Percentiles rank a stretch among this genome's conserved stretches.
These are phyloP conservation scores for Decapterus maruadsi DNA, from an alignment of 2,797 vertebrate genomes.

Conservation along the genomic window DNA sequence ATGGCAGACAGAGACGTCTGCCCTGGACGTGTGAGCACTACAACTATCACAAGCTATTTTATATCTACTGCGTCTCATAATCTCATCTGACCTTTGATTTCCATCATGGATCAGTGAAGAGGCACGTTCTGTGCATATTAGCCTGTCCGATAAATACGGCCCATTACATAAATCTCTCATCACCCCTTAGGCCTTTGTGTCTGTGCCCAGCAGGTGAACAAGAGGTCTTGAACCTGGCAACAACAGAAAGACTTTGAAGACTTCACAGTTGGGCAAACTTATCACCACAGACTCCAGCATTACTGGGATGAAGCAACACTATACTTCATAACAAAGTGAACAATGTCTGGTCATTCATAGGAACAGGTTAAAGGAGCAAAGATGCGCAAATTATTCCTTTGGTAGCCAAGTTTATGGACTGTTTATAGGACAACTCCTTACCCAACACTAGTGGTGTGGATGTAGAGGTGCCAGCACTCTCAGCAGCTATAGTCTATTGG, in stretches of 20 bases:
- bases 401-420: neutral
- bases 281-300: constrained; percentile 17
- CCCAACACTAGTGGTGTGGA: neutral
- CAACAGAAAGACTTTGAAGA: constrained; percentile 47
- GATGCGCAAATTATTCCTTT: neutral
- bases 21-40: neutral
- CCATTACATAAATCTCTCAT: constrained; percentile 55
- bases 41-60: constrained; percentile 30
- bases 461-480: neutral
- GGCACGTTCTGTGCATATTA: constrained; percentile 27
- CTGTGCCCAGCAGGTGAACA: constrained; percentile 51
- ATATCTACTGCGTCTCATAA: constrained; percentile 25
- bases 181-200: constrained; percentile 47
- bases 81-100: constrained; percentile 42
- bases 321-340: constrained; percentile 24
- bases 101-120: constrained; percentile 31
- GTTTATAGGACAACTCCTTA: constrained; percentile 3
- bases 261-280: constrained; percentile 43
- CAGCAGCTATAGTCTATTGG: too few species aligned
- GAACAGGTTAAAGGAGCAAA: constrained; percentile 9
- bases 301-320: constrained; percentile 29
- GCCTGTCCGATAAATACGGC: constrained; percentile 23
- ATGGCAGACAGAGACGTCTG: constrained; percentile 1
- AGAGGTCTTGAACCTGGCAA: constrained; percentile 53
- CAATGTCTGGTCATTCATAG: constrained; percentile 3